Evolutionary conservation across 1,140 invertebrate genomes (phyloP).

Genomic region (Argopecten irradians): DNA sequence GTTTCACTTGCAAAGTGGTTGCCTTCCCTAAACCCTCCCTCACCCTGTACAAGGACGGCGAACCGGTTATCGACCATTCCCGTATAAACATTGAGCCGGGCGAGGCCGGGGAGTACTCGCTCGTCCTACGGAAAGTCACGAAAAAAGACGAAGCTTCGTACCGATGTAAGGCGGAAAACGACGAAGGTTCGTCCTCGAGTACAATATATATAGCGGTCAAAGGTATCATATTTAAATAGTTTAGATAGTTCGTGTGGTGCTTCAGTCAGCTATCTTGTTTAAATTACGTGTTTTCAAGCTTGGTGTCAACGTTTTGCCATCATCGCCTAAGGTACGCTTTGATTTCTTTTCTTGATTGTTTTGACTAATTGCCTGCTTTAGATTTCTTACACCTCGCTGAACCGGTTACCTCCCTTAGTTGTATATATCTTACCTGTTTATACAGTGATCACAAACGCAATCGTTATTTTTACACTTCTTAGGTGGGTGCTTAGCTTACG

Average conservation of each 20-base stretch:
- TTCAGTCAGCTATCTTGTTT: conserved; percentile 22
- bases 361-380: too few species aligned
- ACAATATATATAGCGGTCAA: conserved; percentile 68
- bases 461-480: too few species aligned
- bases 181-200: conserved; percentile 64
- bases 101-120: conserved; percentile 47
- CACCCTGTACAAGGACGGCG: conserved; percentile 67
- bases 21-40: conserved; percentile 66
- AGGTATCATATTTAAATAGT: conserved; percentile 52
- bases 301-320: neutral
- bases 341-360: neutral
- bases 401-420: too few species aligned
- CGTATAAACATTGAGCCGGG: conserved; percentile 51
- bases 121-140: conserved; percentile 57
- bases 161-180: conserved; percentile 67
- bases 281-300: neutral
- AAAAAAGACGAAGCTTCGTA: conserved; percentile 70
- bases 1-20: conserved; percentile 61
- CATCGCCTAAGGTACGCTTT: neutral
- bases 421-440: too few species aligned
- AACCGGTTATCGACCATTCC: conserved; percentile 57
- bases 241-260: conserved; percentile 8
- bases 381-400: too few species aligned
- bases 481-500: too few species aligned
- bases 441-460: too few species aligned